Base-by-base conservation (phyloP, 2,797 vertebrate genomes). In the Betta splendens region DNA sequence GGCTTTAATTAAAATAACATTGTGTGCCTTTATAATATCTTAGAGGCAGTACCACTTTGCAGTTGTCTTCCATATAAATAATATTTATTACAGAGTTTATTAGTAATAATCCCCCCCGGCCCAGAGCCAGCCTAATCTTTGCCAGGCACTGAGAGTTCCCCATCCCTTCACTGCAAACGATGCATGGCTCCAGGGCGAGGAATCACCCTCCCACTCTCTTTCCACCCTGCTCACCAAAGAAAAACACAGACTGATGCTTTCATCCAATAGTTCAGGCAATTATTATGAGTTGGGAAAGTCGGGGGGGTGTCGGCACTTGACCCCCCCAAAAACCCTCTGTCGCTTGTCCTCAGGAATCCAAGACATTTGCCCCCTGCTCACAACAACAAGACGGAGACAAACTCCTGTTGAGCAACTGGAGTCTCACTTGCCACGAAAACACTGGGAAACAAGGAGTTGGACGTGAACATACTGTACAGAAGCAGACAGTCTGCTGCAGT, bases 321-420 rank as follows among this genome's bases (percentile, higher is more conserved):
- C 52, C 57, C 38, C 54, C 25, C 12, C n/a, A 46, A 54, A 65
- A 61, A n/a, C n/a, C 26, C 38, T 59, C 37, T 51, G 61, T 9
- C 3, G 12, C 45, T 50, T 60, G 53, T 84, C 65, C 64, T 77
- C 53, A 70, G 64, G 69, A 81, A 72, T 76, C 74, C 62, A 63
- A 69, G 37, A 48, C 64, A 58, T 73, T 71, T 44, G 33, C 50
- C 54, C 58, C 66, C 36, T n/a, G 12, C 37, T 68, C 48, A 52
- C 22, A 75, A 61, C 46, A 33, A 43, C 64, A 56, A 31, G 77
- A 42, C 32, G 13, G 46, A 53, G 57, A 54, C 69, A 63, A 44
- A 52, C 47, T 48, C 20, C 64, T 56, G 72, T 81, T 82, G 82
- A 75, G 77, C 76, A 87, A 84, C 56, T 31, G 39, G 29, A n/a